phyloP scores from a whole-genome alignment of 1,140 invertebrate species.

The Drosophila persimilis region DNA sequence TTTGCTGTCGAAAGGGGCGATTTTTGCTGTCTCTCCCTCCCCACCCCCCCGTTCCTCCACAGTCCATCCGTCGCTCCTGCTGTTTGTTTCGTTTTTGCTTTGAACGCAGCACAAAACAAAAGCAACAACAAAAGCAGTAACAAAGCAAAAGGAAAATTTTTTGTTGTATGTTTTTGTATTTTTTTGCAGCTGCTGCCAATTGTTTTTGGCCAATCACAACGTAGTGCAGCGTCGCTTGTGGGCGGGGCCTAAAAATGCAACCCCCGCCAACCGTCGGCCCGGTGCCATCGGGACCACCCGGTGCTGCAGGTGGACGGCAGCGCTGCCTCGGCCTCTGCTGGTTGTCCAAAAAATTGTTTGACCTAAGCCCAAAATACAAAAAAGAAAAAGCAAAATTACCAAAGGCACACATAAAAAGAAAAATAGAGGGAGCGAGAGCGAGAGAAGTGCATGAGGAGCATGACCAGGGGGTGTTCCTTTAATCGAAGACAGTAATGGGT shows the following conservation, averaged over 20 bases:
- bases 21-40: slow-evolving; percentile 53
- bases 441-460: too few relatives aligned
- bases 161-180: slow-evolving; percentile 42
- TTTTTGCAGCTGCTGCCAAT: slow-evolving; percentile 78
- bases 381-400: slow-evolving; percentile 8
- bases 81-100: slow-evolving; percentile 52
- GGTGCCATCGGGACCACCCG: slow-evolving; percentile 8
- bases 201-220: slow-evolving; percentile 82
- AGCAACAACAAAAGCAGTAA: neutral
- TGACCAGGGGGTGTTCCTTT: too few relatives aligned
- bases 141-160: slow-evolving; percentile 17
- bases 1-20: slow-evolving; percentile 64
- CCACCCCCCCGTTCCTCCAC: neutral
- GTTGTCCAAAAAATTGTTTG: slow-evolving; percentile 38
- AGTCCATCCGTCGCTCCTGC: neutral
- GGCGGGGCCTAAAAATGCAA: slow-evolving; percentile 83
- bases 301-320: slow-evolving; percentile 52
- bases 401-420: slow-evolving; percentile 7
- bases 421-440: neutral
- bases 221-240: slow-evolving; percentile 81
- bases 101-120: slow-evolving; percentile 44
- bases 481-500: too few relatives aligned
- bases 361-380: slow-evolving; percentile 24
- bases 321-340: slow-evolving; percentile 37
- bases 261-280: slow-evolving; percentile 57